Conservation (phyloP, 2,888 invertebrate species). For the Eremobia ochroleuca region DNA sequence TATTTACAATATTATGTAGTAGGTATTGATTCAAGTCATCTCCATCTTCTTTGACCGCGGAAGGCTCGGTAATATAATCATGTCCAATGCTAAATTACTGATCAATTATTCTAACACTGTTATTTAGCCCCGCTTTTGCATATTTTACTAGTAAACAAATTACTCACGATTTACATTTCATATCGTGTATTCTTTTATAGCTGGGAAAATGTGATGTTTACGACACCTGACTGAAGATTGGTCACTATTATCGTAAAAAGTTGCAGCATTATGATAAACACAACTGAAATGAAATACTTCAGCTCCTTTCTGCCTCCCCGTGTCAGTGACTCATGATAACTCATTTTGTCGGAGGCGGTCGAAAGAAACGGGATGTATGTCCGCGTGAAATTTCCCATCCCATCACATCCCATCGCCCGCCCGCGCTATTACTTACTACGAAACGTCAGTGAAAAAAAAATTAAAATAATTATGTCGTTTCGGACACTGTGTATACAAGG, state of each 20-base stretch:
- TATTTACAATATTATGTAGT: too few species aligned
- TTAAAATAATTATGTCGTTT: too few species aligned
- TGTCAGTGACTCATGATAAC: background rate
- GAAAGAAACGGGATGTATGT: too few species aligned
- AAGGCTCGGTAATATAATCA: background rate
- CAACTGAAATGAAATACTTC: background rate
- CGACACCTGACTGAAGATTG: background rate
- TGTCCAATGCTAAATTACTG: background rate
- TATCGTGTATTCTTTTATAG: slow-evolving; percentile 1
- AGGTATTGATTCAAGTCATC: background rate
- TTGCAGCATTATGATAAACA: background rate
- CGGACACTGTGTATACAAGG: too few species aligned
- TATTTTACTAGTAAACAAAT: background rate
- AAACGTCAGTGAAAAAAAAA: too few species aligned
- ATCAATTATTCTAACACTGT: slow-evolving; percentile 14
- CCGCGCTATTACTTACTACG: too few species aligned
- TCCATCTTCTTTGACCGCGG: background rate
- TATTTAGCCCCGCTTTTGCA: background rate
- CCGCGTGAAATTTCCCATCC: too few species aligned
- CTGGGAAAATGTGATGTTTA: slow-evolving; percentile 9
- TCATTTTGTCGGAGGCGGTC: too few species aligned
- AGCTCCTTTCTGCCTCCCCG: background rate
- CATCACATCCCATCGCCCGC: too few species aligned
- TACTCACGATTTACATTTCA: background rate
- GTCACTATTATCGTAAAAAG: slow-evolving; percentile 15